These are phyloP conservation scores for Mastomys natalensis DNA, from an alignment of 2,113 vertebrate genomes.

Conservation along the genomic window DNA sequence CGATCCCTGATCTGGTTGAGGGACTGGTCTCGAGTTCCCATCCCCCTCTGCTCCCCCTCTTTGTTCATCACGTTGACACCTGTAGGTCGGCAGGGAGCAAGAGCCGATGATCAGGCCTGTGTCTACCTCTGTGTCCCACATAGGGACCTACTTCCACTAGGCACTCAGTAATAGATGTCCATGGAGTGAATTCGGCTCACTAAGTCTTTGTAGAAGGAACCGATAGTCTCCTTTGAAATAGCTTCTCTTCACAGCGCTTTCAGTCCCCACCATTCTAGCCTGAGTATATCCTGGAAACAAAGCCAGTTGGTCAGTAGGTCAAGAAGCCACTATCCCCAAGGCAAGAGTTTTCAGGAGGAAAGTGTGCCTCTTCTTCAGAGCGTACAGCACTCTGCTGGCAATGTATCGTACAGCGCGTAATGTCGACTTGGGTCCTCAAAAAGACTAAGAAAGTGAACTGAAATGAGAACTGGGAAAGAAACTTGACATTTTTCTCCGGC, in stretches of 20 bases:
- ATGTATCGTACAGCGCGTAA: not conserved
- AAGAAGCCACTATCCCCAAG: conserved; percentile 54
- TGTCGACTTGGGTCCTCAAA: not conserved
- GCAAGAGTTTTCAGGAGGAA: conserved; percentile 42
- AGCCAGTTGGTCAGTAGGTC: conserved; percentile 76
- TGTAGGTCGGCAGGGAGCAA: not conserved
- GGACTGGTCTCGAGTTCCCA: not conserved
- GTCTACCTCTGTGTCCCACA: not conserved
- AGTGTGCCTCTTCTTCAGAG: not conserved
- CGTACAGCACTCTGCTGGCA: not conserved
- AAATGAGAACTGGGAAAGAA: conserved; percentile 58
- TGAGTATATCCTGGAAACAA: conserved; percentile 68
- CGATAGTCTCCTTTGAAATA: conserved; percentile 43
- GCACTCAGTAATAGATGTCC: not conserved
- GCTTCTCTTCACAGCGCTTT: conserved; percentile 51
- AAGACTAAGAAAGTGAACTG: conserved; percentile 22
- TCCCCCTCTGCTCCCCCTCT: not conserved
- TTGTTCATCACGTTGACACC: not conserved
- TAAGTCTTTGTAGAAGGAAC: conserved; percentile 42
- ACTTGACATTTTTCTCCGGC: conserved; percentile 43
- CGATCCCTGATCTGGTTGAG: not conserved
- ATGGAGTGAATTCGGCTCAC: not conserved
- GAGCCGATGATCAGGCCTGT: not conserved
- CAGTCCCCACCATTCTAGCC: conserved; percentile 52
- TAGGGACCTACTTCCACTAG: not conserved